Percentiles rank a stretch among this genome's conserved stretches.
These are phyloP conservation scores for Drosophila fungiperda DNA, from an alignment of 2,888 invertebrate species.

Conservation along the genomic window DNA sequence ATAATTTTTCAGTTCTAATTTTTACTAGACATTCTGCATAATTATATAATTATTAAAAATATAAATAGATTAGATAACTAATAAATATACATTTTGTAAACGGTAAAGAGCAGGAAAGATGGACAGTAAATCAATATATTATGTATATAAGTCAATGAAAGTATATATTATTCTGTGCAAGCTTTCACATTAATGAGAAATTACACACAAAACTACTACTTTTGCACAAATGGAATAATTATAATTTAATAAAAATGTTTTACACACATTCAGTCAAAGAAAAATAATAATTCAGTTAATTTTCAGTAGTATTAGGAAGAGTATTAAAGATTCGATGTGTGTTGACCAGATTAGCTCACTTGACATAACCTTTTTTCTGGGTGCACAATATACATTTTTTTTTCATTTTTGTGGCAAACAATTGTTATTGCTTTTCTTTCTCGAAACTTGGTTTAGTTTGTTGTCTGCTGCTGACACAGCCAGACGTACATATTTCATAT, in stretches of 20 bases:
- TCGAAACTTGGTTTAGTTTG: constrained; percentile 55
- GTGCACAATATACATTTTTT: not conserved
- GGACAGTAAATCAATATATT: not conserved
- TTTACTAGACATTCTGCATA: too few species aligned
- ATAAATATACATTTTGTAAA: not conserved
- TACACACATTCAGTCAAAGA: not conserved
- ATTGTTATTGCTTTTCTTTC: constrained; percentile 45
- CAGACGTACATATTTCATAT: constrained; percentile 49
- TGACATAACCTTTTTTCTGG: constrained; percentile 6
- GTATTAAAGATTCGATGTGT: not conserved
- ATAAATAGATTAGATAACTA: not conserved
- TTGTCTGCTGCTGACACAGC: constrained; percentile 42
- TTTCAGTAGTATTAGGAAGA: not conserved
- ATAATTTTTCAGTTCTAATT: not conserved
- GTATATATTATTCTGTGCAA: not conserved
- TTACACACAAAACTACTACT: not conserved
- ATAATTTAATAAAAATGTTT: not conserved
- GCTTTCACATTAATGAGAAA: not conserved
- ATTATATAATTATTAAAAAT: too few species aligned
- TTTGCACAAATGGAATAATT: not conserved
- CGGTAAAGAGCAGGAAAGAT: not conserved
- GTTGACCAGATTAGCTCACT: not conserved
- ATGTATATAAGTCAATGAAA: too few species aligned
- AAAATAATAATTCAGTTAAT: not conserved
- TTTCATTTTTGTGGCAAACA: constrained; percentile 5